Percentiles rank a stretch among this genome's conserved stretches.
These are phyloP conservation scores for Ornithoptera alexandrae DNA, from an alignment of 2,888 invertebrate genomes.

Conservation along the genomic window DNA sequence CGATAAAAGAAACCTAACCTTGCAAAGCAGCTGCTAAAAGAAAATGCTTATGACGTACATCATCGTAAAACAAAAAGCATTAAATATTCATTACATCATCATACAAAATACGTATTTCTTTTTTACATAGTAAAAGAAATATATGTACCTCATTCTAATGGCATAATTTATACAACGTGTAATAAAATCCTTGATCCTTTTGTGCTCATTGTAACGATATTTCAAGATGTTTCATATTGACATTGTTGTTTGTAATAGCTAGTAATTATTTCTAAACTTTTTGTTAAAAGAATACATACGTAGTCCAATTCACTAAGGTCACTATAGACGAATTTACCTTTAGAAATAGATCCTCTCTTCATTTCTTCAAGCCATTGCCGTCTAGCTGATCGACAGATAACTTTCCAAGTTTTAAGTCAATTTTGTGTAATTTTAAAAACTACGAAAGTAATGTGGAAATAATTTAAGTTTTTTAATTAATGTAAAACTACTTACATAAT, in stretches of 20 bases:
- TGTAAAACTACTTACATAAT: too few relatives aligned
- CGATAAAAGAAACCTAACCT: neutral
- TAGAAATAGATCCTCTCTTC: too few relatives aligned
- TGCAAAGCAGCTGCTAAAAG: neutral
- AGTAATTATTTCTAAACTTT: conserved; percentile 9
- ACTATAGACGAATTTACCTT: too few relatives aligned
- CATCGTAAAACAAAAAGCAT: conserved; percentile 15
- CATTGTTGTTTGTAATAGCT: conserved; percentile 12
- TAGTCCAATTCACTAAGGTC: neutral
- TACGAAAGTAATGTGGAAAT: too few relatives aligned
- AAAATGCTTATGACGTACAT: conserved; percentile 5
- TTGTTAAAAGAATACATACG: conserved; percentile 4
- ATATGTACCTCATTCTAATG: conserved; percentile 11
- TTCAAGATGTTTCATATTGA: conserved; percentile 21
- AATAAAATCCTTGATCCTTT: conserved; percentile 26
- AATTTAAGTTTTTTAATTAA: too few relatives aligned
- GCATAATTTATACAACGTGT: conserved; percentile 23
- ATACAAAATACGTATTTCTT: conserved; percentile 10
- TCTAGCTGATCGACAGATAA: too few relatives aligned
- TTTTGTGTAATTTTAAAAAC: too few relatives aligned
- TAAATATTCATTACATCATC: conserved; percentile 22
- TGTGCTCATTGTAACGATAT: conserved; percentile 20
- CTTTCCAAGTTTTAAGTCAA: too few relatives aligned
- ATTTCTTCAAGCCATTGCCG: too few relatives aligned
- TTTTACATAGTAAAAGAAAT: conserved; percentile 4